phyloP scores from a whole-genome alignment of 2,113 vertebrate genomes.

The Romanogobio albipinnatus region DNA sequence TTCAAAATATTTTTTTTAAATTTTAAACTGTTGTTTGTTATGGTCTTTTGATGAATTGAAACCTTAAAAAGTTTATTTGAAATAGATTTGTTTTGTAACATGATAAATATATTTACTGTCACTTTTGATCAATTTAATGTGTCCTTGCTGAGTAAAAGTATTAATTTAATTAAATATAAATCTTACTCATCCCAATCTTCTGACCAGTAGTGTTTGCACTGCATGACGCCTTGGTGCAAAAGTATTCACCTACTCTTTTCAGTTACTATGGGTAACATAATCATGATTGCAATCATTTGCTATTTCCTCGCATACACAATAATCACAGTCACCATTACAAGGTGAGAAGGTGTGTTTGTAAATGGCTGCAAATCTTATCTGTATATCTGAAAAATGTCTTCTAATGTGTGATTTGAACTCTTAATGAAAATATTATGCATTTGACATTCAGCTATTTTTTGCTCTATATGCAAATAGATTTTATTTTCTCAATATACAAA shows the following conservation, averaged over 20 bases:
- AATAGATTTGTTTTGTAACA: neutral
- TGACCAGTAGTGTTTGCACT: neutral
- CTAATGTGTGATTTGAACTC: neutral
- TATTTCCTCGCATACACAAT: neutral
- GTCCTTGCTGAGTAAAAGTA: neutral
- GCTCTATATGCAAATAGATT: neutral
- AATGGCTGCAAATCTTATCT: neutral
- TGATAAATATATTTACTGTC: neutral
- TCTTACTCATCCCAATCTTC: neutral
- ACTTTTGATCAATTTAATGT: constrained; percentile 3
- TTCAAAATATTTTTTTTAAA: neutral
- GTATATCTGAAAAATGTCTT: neutral
- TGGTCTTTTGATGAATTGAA: neutral
- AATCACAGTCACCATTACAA: neutral
- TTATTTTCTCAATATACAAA: neutral
- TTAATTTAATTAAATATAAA: neutral
- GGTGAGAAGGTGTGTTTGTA: neutral
- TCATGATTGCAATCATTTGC: neutral
- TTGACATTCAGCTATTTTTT: constrained; percentile 6
- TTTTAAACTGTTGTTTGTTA: too few species aligned
- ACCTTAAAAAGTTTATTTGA: neutral
- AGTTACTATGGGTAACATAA: neutral
- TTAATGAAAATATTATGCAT: neutral
- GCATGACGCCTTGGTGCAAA: constrained; percentile 18
- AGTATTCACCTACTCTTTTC: neutral